Conservation (phyloP, 2,113 vertebrate genomes). For the Micromys minutus region DNA sequence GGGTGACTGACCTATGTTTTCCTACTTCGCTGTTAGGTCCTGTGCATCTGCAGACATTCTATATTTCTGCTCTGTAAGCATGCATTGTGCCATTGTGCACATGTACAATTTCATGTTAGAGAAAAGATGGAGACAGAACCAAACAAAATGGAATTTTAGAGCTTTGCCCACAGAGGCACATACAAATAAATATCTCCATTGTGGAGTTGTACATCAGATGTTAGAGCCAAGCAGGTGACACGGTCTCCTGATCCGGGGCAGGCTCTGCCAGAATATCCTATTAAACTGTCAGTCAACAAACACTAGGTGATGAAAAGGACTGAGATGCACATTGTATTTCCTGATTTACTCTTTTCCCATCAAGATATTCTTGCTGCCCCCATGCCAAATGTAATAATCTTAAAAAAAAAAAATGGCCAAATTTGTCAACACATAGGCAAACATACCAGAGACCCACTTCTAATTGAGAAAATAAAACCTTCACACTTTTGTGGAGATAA, state of each 20-base stretch:
- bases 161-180: not conserved
- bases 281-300: slow-evolving; percentile 57
- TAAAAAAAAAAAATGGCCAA: slow-evolving; percentile 50
- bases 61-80: not conserved
- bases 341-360: slow-evolving; percentile 48
- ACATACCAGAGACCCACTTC: not conserved
- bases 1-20: not conserved
- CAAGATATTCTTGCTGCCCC: not conserved
- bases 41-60: not conserved
- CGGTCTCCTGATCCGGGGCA: not conserved
- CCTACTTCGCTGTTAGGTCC: not conserved
- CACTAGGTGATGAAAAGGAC: slow-evolving; percentile 17
- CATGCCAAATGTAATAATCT: not conserved
- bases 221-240: not conserved
- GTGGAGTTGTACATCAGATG: slow-evolving; percentile 6
- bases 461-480: not conserved
- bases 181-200: slow-evolving; percentile 49
- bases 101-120: not conserved
- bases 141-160: not conserved
- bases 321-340: not conserved
- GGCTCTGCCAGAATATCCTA: slow-evolving; percentile 62
- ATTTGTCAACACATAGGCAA: slow-evolving; percentile 6
- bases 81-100: not conserved
- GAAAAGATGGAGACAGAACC: not conserved
- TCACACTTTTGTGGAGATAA: not conserved